phyloP scores from a whole-genome alignment of 64 coral and sea anemone species.

The Exaiptasia diaphana region DNA sequence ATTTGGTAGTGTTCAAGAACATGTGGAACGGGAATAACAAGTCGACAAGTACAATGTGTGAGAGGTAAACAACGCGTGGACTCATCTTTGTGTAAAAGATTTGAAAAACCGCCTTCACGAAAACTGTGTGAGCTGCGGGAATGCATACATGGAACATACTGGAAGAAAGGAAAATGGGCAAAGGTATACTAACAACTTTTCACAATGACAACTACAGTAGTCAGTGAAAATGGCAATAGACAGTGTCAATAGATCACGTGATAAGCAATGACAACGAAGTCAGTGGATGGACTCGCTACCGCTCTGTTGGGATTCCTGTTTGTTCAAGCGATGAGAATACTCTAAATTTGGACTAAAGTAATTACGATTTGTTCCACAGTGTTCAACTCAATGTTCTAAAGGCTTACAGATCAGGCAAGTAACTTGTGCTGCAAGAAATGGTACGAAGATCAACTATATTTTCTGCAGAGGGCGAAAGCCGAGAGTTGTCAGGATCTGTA shows the following conservation, averaged over 20 bases:
- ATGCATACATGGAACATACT: slow-evolving; percentile 22
- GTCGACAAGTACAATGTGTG: slow-evolving; percentile 31
- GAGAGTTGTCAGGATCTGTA: slow-evolving; percentile 2
- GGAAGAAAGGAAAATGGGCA: slow-evolving; percentile 46
- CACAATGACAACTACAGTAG: too few species aligned
- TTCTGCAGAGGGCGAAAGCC: slow-evolving; percentile 15
- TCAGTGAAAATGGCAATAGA: too few species aligned
- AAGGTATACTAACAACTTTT: too few species aligned
- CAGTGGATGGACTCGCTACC: background rate
- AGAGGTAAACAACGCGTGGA: background rate
- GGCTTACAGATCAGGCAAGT: slow-evolving; percentile 19
- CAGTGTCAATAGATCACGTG: too few species aligned
- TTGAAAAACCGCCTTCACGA: background rate
- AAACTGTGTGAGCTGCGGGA: slow-evolving; percentile 1
- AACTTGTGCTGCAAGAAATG: slow-evolving; percentile 11
- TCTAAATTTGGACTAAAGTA: too few species aligned
- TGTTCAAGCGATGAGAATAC: too few species aligned
- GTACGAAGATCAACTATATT: slow-evolving; percentile 15
- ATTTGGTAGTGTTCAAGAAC: slow-evolving; percentile 78
- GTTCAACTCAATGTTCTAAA: slow-evolving; percentile 37
- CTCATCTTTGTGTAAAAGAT: slow-evolving; percentile 9
- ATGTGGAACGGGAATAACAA: slow-evolving; percentile 44
- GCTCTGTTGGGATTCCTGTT: background rate
- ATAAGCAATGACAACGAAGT: too few species aligned
- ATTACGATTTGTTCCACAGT: slow-evolving; percentile 6